Conservation (phyloP, 1,140 invertebrate species). For the roundworm (Caenorhabditis elegans) region DNA sequence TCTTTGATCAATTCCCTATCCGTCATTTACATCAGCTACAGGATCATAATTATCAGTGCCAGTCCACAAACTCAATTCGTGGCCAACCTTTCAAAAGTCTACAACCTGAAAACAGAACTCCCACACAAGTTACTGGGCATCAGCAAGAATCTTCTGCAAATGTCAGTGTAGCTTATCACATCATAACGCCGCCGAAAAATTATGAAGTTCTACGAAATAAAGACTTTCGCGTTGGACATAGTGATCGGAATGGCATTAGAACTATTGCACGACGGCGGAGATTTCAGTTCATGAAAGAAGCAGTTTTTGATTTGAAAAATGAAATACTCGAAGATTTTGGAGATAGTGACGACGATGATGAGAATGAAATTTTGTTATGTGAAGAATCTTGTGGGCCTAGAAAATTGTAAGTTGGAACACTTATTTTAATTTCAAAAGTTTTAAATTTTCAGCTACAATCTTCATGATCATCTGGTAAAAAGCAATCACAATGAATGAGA, state of each 20-base stretch:
- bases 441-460: not conserved
- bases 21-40: not conserved
- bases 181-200: not conserved
- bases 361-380: not conserved
- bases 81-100: not conserved
- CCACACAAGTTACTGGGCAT: not conserved
- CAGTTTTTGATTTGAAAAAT: not conserved
- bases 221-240: not conserved
- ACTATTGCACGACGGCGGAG: not conserved
- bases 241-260: not conserved
- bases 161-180: not conserved
- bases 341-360: not conserved
- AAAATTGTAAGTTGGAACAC: not conserved
- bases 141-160: not conserved
- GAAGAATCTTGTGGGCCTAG: not conserved
- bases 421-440: not conserved
- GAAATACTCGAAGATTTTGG: not conserved
- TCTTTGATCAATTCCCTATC: not conserved
- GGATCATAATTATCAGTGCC: not conserved
- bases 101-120: not conserved
- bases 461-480: not conserved
- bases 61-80: not conserved
- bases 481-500: not conserved
- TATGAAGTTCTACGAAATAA: not conserved
- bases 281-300: not conserved